Conservation (phyloP, 2,797 vertebrate species). For the Malacoraja senta region DNA sequence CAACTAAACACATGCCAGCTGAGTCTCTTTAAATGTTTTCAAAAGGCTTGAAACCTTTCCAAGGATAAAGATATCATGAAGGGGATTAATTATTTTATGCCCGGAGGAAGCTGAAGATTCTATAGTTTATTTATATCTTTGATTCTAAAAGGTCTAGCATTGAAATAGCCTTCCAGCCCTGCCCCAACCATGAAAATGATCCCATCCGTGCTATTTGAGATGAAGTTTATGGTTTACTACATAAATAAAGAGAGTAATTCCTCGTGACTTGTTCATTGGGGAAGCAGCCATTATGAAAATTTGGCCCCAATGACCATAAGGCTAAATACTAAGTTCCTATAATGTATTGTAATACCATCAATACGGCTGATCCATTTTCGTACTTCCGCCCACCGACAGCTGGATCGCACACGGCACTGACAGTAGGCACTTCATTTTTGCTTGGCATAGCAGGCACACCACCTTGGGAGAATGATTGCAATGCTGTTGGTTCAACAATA, state of each 20-base stretch:
- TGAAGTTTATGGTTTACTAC: background rate
- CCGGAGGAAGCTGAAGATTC: background rate
- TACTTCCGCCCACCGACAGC: background rate
- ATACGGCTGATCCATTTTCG: slow-evolving; percentile 39
- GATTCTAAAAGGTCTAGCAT: background rate
- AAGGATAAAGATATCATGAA: background rate
- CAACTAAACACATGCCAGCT: background rate
- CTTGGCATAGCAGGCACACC: background rate
- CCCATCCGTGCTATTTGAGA: background rate
- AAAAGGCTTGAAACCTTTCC: background rate
- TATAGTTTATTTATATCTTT: slow-evolving; percentile 5
- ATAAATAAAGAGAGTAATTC: background rate
- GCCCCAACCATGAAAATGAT: background rate
- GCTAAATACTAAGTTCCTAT: background rate
- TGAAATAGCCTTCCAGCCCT: background rate
- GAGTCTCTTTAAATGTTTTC: background rate
- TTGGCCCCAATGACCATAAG: background rate
- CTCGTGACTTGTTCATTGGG: background rate
- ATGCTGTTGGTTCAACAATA: slow-evolving; percentile 6
- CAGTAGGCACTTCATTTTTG: slow-evolving; percentile 15
- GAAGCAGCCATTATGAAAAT: background rate
- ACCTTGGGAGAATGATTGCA: background rate
- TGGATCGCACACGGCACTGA: slow-evolving; percentile 35
- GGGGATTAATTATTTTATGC: background rate
- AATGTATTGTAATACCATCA: slow-evolving; percentile 29